Conservation (phyloP, 1,140 invertebrate genomes). For the Orius insidiosus region DNA sequence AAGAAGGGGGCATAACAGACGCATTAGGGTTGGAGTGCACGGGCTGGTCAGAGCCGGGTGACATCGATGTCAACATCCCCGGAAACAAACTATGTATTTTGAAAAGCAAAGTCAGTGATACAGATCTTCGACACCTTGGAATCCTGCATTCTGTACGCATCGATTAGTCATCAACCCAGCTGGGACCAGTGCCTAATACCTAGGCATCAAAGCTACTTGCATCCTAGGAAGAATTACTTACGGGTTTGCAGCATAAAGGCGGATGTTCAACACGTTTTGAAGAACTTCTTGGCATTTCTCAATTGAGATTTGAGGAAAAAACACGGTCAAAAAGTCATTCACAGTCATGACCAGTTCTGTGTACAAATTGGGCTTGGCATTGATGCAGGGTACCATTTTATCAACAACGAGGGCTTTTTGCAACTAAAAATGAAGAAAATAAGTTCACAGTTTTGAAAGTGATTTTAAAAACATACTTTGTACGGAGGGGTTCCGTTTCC, state of each 20-base stretch:
- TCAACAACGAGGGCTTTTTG: conserved; percentile 54
- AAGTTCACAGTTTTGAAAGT: too few species aligned
- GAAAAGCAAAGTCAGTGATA: too few species aligned
- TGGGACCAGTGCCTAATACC: too few species aligned
- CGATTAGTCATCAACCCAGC: too few species aligned
- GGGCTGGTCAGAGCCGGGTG: too few species aligned
- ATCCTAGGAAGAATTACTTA: conserved; percentile 28
- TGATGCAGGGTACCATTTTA: conserved; percentile 66
- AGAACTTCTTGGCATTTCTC: conserved; percentile 57
- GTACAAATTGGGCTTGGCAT: conserved; percentile 65
- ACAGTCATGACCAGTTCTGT: conserved; percentile 64
- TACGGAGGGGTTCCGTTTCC: background rate
- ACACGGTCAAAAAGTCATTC: conserved; percentile 57
- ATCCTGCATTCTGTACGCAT: too few species aligned
- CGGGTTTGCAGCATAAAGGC: conserved; percentile 64
- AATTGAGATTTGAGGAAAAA: conserved; percentile 55
- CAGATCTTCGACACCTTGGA: too few species aligned
- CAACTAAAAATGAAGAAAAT: conserved; percentile 31
- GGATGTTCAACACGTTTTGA: conserved; percentile 52
- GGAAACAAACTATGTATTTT: too few species aligned
- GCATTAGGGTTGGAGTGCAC: too few species aligned
- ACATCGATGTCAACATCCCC: too few species aligned
- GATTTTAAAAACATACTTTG: conserved; percentile 8
- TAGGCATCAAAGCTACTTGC: too few species aligned
- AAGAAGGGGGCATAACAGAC: too few species aligned